These are phyloP conservation scores for Andrena minutula DNA, from an alignment of 2,888 invertebrate species.

Conservation along the genomic window DNA sequence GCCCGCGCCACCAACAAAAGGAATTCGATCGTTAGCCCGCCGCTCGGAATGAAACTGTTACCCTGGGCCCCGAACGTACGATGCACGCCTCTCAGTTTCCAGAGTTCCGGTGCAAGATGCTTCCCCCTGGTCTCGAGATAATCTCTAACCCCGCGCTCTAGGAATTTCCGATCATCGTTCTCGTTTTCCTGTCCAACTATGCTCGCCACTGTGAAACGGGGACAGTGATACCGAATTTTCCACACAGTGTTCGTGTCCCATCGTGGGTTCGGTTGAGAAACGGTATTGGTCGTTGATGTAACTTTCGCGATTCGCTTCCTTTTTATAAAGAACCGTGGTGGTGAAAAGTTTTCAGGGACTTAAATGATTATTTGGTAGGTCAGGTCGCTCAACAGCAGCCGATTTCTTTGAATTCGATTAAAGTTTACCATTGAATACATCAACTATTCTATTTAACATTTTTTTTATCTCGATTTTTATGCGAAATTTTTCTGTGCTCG, in stretches of 20 bases:
- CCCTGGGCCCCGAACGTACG: conserved; percentile 56
- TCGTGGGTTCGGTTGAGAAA: neutral
- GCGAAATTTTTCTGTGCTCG: no score
- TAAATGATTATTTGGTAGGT: no score
- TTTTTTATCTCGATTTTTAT: no score
- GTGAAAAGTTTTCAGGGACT: no score
- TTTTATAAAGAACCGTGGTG: no score
- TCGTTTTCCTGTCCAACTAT: conserved; percentile 47
- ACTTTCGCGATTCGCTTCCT: neutral
- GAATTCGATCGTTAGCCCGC: conserved; percentile 68
- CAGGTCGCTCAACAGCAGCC: no score
- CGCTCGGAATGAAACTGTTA: conserved; percentile 67
- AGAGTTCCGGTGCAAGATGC: conserved; percentile 48
- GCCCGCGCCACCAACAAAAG: conserved; percentile 66
- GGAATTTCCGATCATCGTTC: conserved; percentile 62
- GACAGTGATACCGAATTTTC: conserved; percentile 30
- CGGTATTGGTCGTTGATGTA: neutral
- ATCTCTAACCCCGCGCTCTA: conserved; percentile 52
- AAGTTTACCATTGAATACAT: no score
- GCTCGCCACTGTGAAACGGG: conserved; percentile 24
- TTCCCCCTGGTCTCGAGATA: conserved; percentile 47
- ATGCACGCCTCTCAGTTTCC: conserved; percentile 50
- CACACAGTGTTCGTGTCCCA: neutral
- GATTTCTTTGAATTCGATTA: no score
- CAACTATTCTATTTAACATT: no score